Evolutionary conservation across 2,113 vertebrate genomes (phyloP), one percentile per base, ranked within the genome.

Genomic region (Rhinogobius similis): DNA sequence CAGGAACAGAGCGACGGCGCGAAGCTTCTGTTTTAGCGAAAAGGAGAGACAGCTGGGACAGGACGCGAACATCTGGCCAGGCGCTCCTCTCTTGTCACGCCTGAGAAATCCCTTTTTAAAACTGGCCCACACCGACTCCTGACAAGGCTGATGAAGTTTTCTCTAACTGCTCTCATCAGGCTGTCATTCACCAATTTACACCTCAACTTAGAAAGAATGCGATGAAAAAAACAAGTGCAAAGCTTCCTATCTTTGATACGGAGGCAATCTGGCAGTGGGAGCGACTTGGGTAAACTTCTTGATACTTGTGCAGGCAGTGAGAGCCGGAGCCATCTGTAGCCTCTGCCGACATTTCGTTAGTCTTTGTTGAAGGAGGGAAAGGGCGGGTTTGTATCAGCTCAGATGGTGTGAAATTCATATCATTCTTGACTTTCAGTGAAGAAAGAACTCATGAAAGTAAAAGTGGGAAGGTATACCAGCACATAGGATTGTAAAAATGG

Each of bases 281-380:
- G 67, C 62, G 77, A 79, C 80, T 88, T 78, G 79, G 79, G 82
- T 76, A 88, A 86, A 87, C 87, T 87, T 85, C 56, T 21, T 71
- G 79, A 82, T 82, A 71, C 75, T 85, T 85, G 58, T 10, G 70
- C 76, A 84, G 83, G 76, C 82, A 82, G 79, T 72, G 77, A 73
- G 79, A 83, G 87, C 83, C 65, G 27, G 1, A 62, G 86, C 90
- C 88, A 91, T 90, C 88, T 89, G 88, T 65, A 80, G 80, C 73
- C 76, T 71, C 82, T 63, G 64, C 74, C 77, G 75, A 68, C 44
- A 72, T 76, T 23, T 79, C 67, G 65, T 62, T 75, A 82, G 79
- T 82, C 72, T 74, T 85, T 85, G 72, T 83, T 85, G 80, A 65
- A n/a, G 61, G 77, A 52, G 61, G 36, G 41, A 70, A 65, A 52